Conservation (phyloP, 2,113 vertebrate species). For the Ctenomys sociabilis region DNA sequence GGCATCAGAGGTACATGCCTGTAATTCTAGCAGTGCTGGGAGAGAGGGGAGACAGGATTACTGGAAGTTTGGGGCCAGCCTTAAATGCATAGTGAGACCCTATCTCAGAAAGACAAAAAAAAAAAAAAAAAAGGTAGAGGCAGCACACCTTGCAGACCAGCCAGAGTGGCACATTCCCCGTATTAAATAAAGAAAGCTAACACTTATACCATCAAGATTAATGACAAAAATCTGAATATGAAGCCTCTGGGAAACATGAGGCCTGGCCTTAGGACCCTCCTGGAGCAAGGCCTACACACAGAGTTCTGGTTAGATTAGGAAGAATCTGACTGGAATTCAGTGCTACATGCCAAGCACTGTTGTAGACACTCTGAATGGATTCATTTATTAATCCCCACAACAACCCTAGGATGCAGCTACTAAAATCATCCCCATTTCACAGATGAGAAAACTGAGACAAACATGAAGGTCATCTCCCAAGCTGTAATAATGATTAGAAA, state of each 20-base stretch:
- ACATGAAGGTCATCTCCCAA: neutral
- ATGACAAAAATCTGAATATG: neutral
- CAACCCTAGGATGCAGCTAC: neutral
- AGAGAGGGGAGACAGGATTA: too few relatives aligned
- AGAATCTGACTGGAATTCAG: neutral
- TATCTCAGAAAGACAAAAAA: too few relatives aligned
- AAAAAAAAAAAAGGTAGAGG: neutral
- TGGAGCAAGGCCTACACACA: neutral
- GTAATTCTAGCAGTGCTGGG: too few relatives aligned
- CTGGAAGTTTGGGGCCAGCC: too few relatives aligned
- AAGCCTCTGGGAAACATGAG: neutral
- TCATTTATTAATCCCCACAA: neutral
- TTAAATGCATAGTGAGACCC: too few relatives aligned
- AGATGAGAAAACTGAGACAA: conserved; percentile 8
- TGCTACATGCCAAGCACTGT: neutral
- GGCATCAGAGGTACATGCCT: too few relatives aligned
- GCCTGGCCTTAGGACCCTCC: neutral
- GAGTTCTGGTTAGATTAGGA: neutral
- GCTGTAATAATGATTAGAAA: neutral
- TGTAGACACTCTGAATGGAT: neutral
- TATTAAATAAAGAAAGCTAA: neutral
- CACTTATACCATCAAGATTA: neutral
- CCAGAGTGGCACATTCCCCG: neutral
- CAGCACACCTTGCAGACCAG: too few relatives aligned
- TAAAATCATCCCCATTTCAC: neutral